Evolutionary conservation across 2,797 vertebrate species (phyloP).

Genomic region (Ciconia nigra): DNA sequence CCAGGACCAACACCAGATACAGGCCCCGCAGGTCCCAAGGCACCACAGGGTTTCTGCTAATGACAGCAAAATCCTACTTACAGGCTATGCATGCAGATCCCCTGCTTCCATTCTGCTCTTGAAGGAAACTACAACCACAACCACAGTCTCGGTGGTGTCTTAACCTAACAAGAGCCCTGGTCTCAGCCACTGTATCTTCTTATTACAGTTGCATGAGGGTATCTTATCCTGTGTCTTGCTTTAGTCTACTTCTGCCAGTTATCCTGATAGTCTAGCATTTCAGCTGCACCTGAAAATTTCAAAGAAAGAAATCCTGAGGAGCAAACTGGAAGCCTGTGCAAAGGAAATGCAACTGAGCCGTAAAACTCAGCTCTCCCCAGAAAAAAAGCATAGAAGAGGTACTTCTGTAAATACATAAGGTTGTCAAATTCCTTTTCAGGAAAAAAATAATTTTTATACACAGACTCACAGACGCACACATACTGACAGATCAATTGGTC

Average conservation of each 20-base stretch:
- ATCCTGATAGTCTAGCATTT: not conserved
- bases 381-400: not conserved
- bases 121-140: not conserved
- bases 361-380: not conserved
- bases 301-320: not conserved
- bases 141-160: not conserved
- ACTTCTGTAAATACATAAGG: fast-evolving
- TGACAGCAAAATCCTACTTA: not conserved
- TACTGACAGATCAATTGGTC: not conserved
- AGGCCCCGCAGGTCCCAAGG: no score
- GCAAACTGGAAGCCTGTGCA: not conserved
- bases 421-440: not conserved
- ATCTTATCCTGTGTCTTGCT: not conserved
- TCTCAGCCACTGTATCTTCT: not conserved
- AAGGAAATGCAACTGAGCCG: not conserved
- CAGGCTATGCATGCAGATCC: not conserved
- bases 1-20: fast-evolving
- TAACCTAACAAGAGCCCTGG: not conserved
- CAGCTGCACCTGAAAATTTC: not conserved
- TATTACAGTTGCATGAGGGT: no score
- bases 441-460: not conserved
- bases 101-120: not conserved
- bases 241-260: not conserved
- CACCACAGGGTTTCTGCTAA: not conserved
- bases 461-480: not conserved